Evolutionary conservation across 1,140 invertebrate genomes (phyloP), one percentile per base, ranked within the genome.

Genomic region (Meloidogyne hapla): DNA sequence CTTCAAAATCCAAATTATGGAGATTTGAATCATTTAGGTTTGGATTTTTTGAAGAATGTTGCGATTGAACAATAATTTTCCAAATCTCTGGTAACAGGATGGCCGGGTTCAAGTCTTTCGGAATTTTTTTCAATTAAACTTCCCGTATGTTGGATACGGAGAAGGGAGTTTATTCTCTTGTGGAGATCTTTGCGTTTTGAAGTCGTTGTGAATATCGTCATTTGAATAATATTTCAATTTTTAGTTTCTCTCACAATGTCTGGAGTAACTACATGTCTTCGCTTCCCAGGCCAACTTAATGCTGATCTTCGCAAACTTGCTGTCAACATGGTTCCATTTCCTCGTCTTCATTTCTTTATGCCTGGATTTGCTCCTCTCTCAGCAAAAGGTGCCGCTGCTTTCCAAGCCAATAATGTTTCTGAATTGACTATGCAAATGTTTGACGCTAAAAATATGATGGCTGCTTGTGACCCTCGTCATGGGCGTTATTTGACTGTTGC

Each of bases 321-420:
- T 28, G 94, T 96, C 18, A 96, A 96, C 88, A 96, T 96, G 94
- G 94, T 96, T 63, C 94, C 94, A 67, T 96, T 90, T 83, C 94
- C 94, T 23, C 91, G 94, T 85, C 91, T 96, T 8, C 94, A 96
- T 88, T 96, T 96, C 91, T 96, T 95, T 88, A 94, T 94, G 91
- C 94, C 94, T 45, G 94, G 94, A 94, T 73, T 96, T 90, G 83
- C 94, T 94, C 38, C 91, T 94, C 85, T 90, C 95, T 18, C 94
- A 95, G 93, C 94, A 56, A 90, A 93, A 79, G 88, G 89, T 81
- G 70, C 88, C 88, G 92, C 93, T 18, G 79, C 80, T 8, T 83
- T 79, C 26, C 90, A 92, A 77, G 92, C 93, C 0, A 88, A 94
- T 2, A 93, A 93, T 10, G 94, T 96, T 1, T 92, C 94, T 21